Percentiles rank a stretch among this genome's conserved stretches.
These are phyloP conservation scores for Staurois parvus DNA, from an alignment of 2,797 vertebrate genomes.

Conservation along the genomic window DNA sequence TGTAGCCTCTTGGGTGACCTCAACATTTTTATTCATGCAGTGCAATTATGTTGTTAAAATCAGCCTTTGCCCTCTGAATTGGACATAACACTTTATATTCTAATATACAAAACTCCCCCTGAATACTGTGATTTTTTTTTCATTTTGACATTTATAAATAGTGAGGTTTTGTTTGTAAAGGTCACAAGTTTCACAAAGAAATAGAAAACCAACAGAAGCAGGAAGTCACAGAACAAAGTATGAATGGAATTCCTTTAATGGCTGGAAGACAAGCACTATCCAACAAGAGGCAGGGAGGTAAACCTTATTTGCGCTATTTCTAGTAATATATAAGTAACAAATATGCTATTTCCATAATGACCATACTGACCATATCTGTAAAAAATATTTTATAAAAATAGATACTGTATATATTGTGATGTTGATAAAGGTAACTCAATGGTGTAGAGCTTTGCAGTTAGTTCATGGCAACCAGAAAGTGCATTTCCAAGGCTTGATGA, in stretches of 20 bases:
- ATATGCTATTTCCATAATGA: no score
- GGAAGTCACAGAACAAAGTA: background rate
- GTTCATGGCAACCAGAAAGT: no score
- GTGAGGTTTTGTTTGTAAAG: background rate
- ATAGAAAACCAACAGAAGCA: slow-evolving; percentile 13
- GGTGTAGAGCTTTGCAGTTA: no score
- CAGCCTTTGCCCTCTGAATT: background rate
- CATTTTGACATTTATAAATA: background rate
- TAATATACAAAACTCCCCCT: background rate
- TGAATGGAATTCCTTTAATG: slow-evolving; percentile 11
- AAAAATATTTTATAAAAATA: no score
- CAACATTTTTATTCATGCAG: background rate
- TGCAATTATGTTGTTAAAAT: background rate
- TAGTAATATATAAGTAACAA: no score
- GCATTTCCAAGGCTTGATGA: no score
- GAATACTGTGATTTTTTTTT: background rate
- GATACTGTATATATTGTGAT: no score
- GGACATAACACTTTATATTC: background rate
- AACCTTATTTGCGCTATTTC: no score
- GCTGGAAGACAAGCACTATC: background rate
- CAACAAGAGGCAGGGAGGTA: no score
- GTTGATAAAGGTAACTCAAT: no score
- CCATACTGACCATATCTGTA: no score
- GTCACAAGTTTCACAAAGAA: slow-evolving; percentile 38
- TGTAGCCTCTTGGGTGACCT: background rate